These are phyloP conservation scores for Chirona hameri DNA, from an alignment of 2,888 invertebrate species.

Conservation along the genomic window DNA sequence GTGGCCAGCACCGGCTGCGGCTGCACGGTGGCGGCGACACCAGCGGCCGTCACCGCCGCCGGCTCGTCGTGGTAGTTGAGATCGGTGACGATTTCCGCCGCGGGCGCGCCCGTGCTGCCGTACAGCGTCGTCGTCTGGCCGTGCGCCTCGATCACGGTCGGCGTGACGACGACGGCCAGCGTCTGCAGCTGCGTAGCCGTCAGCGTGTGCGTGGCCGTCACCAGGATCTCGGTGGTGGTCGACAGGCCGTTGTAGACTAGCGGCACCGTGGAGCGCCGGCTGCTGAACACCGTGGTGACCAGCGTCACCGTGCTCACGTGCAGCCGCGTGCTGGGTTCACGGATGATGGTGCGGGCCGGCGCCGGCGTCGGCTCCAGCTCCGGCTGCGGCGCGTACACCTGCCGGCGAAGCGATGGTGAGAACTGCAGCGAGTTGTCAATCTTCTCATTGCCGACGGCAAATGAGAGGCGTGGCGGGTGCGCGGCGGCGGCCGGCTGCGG, in stretches of 20 bases:
- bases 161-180: constrained; percentile 28
- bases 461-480: not conserved
- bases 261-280: no score
- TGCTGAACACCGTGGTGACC: constrained; percentile 5
- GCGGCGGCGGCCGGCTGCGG: not conserved
- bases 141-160: constrained; percentile 22
- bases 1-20: not conserved
- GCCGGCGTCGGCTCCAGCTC: not conserved
- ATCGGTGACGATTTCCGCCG: constrained; percentile 28
- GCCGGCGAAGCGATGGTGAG: constrained; percentile 30
- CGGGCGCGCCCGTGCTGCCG: not conserved
- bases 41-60: not conserved
- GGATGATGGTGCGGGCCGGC: constrained; percentile 24
- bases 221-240: not conserved
- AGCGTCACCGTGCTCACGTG: constrained; percentile 25
- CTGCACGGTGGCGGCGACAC: not conserved
- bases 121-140: constrained; percentile 25
- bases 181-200: constrained; percentile 25
- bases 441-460: not conserved
- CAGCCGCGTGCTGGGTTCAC: constrained; percentile 23
- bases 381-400: constrained; percentile 30
- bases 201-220: constrained; percentile 7
- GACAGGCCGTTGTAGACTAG: constrained; percentile 1
- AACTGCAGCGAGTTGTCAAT: constrained; percentile 26
- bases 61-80: constrained; percentile 27